Evolutionary conservation across 2,797 vertebrate genomes (phyloP).

Genomic region (Bradypodion pumilum): DNA sequence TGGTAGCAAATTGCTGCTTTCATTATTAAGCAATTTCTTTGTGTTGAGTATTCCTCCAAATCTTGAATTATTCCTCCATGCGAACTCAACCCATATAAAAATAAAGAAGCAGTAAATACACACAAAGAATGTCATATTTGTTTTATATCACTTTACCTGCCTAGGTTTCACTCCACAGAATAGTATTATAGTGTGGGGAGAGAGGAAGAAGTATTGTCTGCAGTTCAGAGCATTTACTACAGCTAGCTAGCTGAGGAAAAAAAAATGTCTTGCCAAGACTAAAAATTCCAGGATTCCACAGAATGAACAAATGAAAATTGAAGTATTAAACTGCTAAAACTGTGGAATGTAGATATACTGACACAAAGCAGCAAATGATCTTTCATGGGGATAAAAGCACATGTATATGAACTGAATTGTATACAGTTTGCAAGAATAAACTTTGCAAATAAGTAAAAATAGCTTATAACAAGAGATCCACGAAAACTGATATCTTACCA

Average conservation of each 20-base stretch:
- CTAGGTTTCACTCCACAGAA: no score
- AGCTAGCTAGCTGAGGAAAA: no score
- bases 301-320: neutral
- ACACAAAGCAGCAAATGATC: neutral
- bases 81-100: neutral
- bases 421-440: fast-evolving
- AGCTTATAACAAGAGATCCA: constrained; percentile 25
- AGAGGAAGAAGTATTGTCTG: no score
- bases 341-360: neutral
- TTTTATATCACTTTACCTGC: no score
- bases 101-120: neutral
- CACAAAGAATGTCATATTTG: no score
- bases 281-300: no score
- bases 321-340: neutral
- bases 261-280: no score
- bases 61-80: neutral
- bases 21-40: neutral
- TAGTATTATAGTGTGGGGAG: no score
- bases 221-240: no score
- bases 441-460: neutral
- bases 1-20: neutral
- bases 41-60: neutral
- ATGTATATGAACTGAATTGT: neutral
- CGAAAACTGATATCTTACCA: constrained; percentile 74
- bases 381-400: neutral